These are phyloP conservation scores for Nasua narica DNA, from an alignment of 2,797 vertebrate species.

Conservation along the genomic window DNA sequence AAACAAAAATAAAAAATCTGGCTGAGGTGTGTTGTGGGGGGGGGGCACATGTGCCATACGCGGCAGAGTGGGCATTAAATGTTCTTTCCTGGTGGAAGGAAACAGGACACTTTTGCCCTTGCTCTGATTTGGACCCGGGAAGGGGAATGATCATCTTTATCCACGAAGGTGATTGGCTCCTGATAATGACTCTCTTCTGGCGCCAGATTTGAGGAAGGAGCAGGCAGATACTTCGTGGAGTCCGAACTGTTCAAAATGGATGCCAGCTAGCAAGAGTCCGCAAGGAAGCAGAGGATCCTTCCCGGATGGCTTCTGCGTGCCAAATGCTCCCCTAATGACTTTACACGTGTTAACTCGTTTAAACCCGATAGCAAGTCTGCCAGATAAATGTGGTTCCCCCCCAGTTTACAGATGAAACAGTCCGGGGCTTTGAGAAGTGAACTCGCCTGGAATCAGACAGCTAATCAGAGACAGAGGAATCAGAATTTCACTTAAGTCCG, in stretches of 20 bases:
- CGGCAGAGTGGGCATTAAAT: too few relatives aligned
- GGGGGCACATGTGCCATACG: neutral
- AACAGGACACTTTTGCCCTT: neutral
- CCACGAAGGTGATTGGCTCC: neutral
- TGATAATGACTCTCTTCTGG: neutral
- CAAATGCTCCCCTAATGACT: neutral
- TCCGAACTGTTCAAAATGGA: neutral
- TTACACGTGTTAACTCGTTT: neutral
- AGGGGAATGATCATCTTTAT: neutral
- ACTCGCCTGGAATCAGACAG: neutral
- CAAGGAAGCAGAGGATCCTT: neutral
- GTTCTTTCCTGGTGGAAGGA: neutral
- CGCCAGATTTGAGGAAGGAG: neutral
- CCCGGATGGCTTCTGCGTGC: neutral
- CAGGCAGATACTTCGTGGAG: neutral
- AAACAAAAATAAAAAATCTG: neutral
- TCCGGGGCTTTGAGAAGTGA: neutral
- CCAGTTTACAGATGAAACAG: neutral
- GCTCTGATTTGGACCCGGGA: neutral
- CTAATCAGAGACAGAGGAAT: neutral
- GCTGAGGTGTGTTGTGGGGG: neutral
- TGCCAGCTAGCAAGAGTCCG: neutral
- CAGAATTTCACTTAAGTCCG: neutral
- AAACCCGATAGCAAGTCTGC: neutral
- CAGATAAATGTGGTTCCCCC: neutral